Evolutionary conservation across 2,888 invertebrate species (phyloP).

Genomic region (Quadriops clusia): DNA sequence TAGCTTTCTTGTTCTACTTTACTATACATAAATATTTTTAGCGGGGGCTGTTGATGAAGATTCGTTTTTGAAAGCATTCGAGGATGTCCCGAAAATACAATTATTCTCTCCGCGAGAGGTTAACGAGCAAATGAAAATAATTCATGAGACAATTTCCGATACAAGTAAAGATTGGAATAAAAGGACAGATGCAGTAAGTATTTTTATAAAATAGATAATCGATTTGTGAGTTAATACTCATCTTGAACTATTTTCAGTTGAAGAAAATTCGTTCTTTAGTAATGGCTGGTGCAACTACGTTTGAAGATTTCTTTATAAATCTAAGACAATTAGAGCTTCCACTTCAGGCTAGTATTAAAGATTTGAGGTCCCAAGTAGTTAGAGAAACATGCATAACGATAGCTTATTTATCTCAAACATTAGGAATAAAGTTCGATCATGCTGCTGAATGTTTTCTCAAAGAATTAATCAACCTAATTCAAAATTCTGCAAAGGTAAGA

Average conservation of each 20-base stretch:
- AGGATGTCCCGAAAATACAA: conserved; percentile 67
- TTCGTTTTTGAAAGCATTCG: conserved; percentile 75
- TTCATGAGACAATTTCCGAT: conserved; percentile 66
- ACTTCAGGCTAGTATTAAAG: conserved; percentile 72
- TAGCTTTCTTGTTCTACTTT: too few species aligned
- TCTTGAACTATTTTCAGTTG: conserved; percentile 52
- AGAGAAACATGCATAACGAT: conserved; percentile 93
- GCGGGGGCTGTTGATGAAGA: conserved; percentile 88
- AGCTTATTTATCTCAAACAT: conserved; percentile 77
- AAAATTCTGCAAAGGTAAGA: conserved; percentile 86
- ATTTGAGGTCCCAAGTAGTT: conserved; percentile 83
- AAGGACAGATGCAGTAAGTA: conserved; percentile 74
- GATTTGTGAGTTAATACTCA: too few species aligned
- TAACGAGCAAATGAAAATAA: conserved; percentile 64
- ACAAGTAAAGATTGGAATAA: conserved; percentile 87
- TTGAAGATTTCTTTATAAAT: conserved; percentile 61
- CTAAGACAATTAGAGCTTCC: conserved; percentile 71
- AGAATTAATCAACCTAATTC: conserved; percentile 77
- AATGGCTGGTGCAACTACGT: conserved; percentile 60
- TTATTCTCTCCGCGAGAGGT: conserved; percentile 76
- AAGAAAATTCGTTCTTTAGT: conserved; percentile 77
- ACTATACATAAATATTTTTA: too few species aligned
- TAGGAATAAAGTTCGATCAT: conserved; percentile 74
- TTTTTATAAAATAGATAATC: too few species aligned
- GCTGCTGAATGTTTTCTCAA: conserved; percentile 76